Base-by-base conservation (phyloP, 2,888 invertebrate species). In the Galeopsomyia nigrocyanea region DNA sequence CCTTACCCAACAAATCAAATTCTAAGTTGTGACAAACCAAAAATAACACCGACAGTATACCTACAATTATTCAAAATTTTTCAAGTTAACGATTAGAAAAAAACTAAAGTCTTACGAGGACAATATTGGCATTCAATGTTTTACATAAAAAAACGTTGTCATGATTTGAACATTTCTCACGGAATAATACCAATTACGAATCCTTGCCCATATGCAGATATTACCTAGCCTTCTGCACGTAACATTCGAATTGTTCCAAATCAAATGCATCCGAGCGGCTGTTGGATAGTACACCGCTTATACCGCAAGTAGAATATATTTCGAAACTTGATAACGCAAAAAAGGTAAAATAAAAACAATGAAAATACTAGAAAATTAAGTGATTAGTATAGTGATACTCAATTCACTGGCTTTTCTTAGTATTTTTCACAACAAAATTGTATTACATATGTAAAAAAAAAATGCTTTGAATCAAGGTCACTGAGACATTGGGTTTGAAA, bases 401-500 rank as follows among this genome's bases (percentile, higher is more conserved):
- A 26, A 71, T 17, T n/a, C 22, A 64, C 61, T 56, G 10, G 55
- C 9, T 50, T 55, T 49, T 66, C 46, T 5, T 63, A 47, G 56
- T 64, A 22, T 22, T 51, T 64, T 55, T 65, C 49, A 7, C 26
- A 31, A n/a, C 19, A 46, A 62, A 58, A 7, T 55, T 56, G 14
- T 21, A 67, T 49, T 64, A 19, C 7, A 39, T 39, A 39, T 39
- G 1, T 3, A 39, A 39, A 7, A 26, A 63, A 6, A 22, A 66
- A 17, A 60, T 49, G 68, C 60, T 75, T 74, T 69, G 53, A 79
- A 75, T 77, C 78, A 84, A 84, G 86, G 85, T 86, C 85, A 83
- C 86, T 85, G 86, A 86, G 86, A 85, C 85, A 86, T 82, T 86
- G 85, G 86, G 85, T 83, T 77, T 69, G n/a, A 39, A 51, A 47